Evolutionary conservation across 2,888 invertebrate genomes (phyloP).

Genomic region (Belgica antarctica): DNA sequence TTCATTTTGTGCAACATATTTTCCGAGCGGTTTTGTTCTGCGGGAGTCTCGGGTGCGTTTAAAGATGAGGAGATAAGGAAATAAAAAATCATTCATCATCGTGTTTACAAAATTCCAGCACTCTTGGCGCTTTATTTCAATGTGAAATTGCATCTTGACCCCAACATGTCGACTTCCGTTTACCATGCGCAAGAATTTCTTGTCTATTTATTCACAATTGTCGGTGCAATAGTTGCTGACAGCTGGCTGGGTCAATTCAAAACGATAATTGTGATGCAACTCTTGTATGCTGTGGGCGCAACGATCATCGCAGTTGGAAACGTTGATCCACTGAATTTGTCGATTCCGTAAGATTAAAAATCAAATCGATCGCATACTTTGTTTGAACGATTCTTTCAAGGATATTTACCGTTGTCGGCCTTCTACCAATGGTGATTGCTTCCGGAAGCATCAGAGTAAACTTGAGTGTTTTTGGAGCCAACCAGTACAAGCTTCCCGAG

Average conservation of each 20-base stretch:
- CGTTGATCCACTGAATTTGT: slow-evolving; percentile 48
- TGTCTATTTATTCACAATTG: slow-evolving; percentile 72
- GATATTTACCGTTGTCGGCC: slow-evolving; percentile 61
- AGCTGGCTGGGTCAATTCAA: slow-evolving; percentile 72
- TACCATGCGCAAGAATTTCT: slow-evolving; percentile 73
- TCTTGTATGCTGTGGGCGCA: slow-evolving; percentile 71
- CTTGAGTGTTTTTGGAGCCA: slow-evolving; percentile 77
- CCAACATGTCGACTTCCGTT: slow-evolving; percentile 68
- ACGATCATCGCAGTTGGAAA: slow-evolving; percentile 63
- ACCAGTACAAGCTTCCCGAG: slow-evolving; percentile 65
- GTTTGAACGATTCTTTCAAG: too few relatives aligned
- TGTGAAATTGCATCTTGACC: slow-evolving; percentile 62
- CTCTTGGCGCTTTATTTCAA: slow-evolving; percentile 72
- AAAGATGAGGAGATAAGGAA: not conserved
- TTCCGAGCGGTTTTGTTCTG: not conserved
- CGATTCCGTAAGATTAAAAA: not conserved
- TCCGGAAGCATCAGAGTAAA: slow-evolving; percentile 83
- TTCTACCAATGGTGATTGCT: slow-evolving; percentile 70
- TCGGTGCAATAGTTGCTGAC: slow-evolving; percentile 56
- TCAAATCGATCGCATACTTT: not conserved
- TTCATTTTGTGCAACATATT: not conserved
- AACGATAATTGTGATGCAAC: slow-evolving; percentile 69
- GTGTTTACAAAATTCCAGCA: too few relatives aligned
- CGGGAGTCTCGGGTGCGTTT: not conserved
- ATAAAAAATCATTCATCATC: too few relatives aligned